Evolutionary conservation across 2,113 vertebrate species (phyloP), one percentile per base, ranked within the genome.

Genomic region (Labrus mixtus): DNA sequence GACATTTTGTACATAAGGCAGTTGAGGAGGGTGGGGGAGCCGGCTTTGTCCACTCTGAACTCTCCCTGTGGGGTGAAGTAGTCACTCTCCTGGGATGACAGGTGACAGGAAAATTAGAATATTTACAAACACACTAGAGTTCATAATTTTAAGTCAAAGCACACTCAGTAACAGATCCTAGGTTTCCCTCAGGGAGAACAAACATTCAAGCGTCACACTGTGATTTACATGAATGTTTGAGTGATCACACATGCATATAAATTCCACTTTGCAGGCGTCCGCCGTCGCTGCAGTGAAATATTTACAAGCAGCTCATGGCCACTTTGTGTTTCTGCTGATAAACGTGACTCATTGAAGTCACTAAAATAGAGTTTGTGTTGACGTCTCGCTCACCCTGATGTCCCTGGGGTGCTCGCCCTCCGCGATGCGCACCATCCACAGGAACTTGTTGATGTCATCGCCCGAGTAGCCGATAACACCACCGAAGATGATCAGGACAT

Each of bases 1-100:
- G 97, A 99, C 97, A 99, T 99, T 93, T 99, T 99, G 92, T 99
- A 99, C 97, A 99, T 99, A 68, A 99, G 96, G 90, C 97, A 98
- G 93, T 98, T 99, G 85, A 99, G 95, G 59, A 99, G 90, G 2
- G 96, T 97, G 60, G 97, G 97, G 45, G 97, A 98, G 62, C 97
- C 97, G 69, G 96, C 97, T 91, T 98, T 98, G 88, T 98, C 97
- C 75, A 99, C 97, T 36, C 97, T 94, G 84, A 99, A 99, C 91
- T 99, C 97, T 90, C 97, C 97, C 87, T 99, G 97, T 20, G 97
- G 97, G 53, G 97, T 98, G 69, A 99, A 99, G 91, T 99, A 99
- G 90, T 99, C 97, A 56, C 97, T 98, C 93, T 99, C 97, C 97
- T 99, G 84, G 13, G 12, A 36, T 6, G 22, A 78, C 20, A 50